Conservation (phyloP, 2,797 vertebrate species). For the Poeciliopsis infans region DNA sequence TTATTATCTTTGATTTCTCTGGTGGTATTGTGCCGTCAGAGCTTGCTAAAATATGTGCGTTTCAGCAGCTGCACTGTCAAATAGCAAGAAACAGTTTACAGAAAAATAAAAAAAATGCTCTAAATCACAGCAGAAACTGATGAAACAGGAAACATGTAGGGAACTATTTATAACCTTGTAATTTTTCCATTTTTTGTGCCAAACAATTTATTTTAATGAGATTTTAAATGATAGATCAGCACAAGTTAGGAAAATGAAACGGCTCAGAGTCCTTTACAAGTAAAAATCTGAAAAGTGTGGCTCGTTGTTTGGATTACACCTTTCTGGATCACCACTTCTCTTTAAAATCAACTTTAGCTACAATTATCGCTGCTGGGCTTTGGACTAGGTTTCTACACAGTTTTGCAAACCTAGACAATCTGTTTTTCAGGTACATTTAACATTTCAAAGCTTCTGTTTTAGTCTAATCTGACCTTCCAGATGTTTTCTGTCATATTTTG, state of each 20-base stretch:
- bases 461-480: neutral
- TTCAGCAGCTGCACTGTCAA: neutral
- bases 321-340: neutral
- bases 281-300: neutral
- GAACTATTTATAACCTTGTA: neutral
- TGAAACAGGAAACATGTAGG: neutral
- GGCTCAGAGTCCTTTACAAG: neutral
- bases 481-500: neutral
- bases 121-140: neutral
- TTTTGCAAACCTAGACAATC: neutral
- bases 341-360: neutral
- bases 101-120: neutral
- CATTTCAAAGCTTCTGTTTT: neutral
- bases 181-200: neutral
- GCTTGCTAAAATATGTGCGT: constrained; percentile 1
- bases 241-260: neutral
- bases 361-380: neutral
- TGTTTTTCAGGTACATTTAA: neutral
- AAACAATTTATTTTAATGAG: neutral
- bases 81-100: neutral
- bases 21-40: constrained; percentile 5
- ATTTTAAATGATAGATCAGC: neutral
- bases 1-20: constrained; percentile 6
- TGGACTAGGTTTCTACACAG: neutral
- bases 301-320: neutral